Conservation (phyloP, 2,113 vertebrate genomes). For the Panurus biarmicus region DNA sequence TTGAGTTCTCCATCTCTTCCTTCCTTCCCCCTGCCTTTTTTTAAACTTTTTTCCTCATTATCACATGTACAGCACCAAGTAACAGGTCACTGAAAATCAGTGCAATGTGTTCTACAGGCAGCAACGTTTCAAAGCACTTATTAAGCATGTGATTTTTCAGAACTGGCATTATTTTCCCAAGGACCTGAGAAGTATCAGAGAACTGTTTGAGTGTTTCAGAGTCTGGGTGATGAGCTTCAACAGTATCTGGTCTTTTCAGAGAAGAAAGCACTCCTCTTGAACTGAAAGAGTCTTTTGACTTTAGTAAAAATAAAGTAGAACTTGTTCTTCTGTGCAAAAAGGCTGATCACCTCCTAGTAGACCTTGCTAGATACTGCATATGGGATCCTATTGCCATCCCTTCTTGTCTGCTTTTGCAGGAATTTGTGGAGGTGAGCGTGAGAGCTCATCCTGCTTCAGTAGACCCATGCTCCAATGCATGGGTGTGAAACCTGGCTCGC, state of each 20-base stretch:
- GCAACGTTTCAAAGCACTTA: background rate
- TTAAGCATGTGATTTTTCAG: background rate
- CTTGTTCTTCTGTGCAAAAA: background rate
- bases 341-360: background rate
- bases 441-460: background rate
- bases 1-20: background rate
- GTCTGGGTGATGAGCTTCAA: background rate
- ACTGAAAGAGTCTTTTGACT: background rate
- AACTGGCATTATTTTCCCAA: background rate
- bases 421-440: background rate
- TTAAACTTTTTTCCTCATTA: background rate
- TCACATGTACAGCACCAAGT: background rate
- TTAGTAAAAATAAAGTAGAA: background rate
- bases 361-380: background rate
- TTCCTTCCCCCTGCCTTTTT: rapidly evolving
- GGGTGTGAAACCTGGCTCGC: background rate
- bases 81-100: background rate
- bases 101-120: background rate
- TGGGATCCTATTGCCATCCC: background rate
- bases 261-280: background rate
- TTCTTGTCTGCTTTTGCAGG: background rate
- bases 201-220: background rate
- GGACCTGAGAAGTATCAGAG: background rate
- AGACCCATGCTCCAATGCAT: background rate
- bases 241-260: background rate